A percentile compares a stretch with the other conserved stretches of the same genome.
Evolutionary conservation across 2,888 invertebrate species (phyloP).

Genomic region (Tuta absoluta): DNA sequence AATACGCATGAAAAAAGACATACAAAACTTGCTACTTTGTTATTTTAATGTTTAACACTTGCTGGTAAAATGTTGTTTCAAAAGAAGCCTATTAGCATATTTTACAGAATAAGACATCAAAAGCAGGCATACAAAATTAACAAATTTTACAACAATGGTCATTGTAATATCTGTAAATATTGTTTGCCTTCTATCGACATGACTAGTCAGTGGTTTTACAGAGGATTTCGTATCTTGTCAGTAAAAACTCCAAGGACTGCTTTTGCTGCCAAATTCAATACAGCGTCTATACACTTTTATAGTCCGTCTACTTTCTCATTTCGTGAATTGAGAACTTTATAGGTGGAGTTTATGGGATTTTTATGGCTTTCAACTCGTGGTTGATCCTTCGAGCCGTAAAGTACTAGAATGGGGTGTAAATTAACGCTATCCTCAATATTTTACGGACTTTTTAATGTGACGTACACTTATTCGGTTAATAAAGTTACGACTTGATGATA

Average conservation of each 20-base stretch:
- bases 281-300: slow-evolving; percentile 20
- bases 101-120: background rate
- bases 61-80: background rate
- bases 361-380: slow-evolving; percentile 42
- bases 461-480: background rate
- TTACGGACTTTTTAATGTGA: slow-evolving; percentile 30
- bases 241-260: too few relatives aligned
- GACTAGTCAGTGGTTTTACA: too few relatives aligned
- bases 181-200: too few relatives aligned
- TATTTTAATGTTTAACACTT: background rate
- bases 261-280: slow-evolving; percentile 12
- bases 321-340: slow-evolving; percentile 21
- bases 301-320: slow-evolving; percentile 22
- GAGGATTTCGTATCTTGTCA: too few relatives aligned
- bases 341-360: slow-evolving; percentile 42
- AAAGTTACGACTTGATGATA: background rate
- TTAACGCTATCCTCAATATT: slow-evolving; percentile 44
- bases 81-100: background rate
- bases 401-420: slow-evolving; percentile 45
- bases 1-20: background rate
- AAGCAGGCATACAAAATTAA: background rate
- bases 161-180: too few relatives aligned
- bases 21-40: background rate
- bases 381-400: slow-evolving; percentile 44
- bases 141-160: too few relatives aligned